Conservation (phyloP, 2,797 vertebrate species). For the Peromyscus attwateri region DNA sequence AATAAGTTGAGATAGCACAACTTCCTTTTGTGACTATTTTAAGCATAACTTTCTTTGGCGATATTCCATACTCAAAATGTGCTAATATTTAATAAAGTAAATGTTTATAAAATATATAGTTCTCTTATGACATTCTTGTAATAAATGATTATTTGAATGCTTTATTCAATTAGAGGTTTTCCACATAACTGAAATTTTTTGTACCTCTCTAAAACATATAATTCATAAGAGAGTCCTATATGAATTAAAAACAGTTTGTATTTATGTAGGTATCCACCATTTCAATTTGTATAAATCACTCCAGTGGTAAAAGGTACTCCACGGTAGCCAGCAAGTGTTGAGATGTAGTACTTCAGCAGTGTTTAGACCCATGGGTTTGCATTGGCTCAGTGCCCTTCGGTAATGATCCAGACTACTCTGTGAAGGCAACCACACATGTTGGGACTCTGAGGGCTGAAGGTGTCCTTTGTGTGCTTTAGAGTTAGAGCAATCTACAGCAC, state of each 20-base stretch:
- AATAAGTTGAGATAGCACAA: constrained; percentile 76
- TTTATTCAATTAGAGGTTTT: constrained; percentile 47
- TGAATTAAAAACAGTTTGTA: constrained; percentile 35
- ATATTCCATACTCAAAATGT: constrained; percentile 67
- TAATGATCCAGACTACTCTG: constrained; percentile 78
- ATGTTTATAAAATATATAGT: constrained; percentile 72
- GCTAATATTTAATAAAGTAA: constrained; percentile 76
- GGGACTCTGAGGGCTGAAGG: constrained; percentile 82
- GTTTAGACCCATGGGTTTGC: constrained; percentile 86
- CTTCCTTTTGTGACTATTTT: constrained; percentile 79
- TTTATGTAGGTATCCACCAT: constrained; percentile 76
- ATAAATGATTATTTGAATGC: constrained; percentile 56
- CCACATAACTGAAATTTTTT: constrained; percentile 21
- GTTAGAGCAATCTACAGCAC: constrained; percentile 21
- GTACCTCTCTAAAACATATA: constrained; percentile 34
- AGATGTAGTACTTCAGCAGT: constrained; percentile 76
- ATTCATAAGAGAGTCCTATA: constrained; percentile 54
- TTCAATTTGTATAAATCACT: constrained; percentile 65
- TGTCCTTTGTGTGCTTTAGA: constrained; percentile 84
- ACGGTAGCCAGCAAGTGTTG: constrained; percentile 86
- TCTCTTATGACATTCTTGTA: constrained; percentile 59
- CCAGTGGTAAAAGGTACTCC: constrained; percentile 73
- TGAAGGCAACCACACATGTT: constrained; percentile 84
- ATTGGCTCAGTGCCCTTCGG: constrained; percentile 83
- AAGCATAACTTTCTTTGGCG: constrained; percentile 67